A percentile compares a stretch with the other conserved stretches of the same genome.
Evolutionary conservation across 2,888 invertebrate genomes (phyloP).

Genomic region (Caenorhabditis panamensis): DNA sequence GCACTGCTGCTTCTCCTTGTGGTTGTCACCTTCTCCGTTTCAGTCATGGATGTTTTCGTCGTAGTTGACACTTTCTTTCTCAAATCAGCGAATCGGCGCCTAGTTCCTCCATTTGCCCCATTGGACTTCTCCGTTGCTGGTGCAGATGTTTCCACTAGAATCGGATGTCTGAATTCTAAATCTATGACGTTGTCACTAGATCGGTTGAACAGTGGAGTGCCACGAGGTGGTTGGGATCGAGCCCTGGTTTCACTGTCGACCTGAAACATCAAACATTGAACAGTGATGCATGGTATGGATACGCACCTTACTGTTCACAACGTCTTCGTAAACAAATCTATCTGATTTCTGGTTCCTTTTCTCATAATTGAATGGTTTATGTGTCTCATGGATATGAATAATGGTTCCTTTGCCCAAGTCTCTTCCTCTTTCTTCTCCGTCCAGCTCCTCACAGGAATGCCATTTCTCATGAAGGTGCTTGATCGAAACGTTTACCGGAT

Average conservation of each 20-base stretch:
- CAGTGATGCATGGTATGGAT: background rate
- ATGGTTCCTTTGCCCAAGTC: slow-evolving; percentile 57
- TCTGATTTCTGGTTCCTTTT: slow-evolving; percentile 26
- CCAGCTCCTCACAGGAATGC: slow-evolving; percentile 47
- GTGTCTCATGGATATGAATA: slow-evolving; percentile 54
- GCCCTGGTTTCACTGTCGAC: slow-evolving; percentile 31
- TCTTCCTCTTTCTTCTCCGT: slow-evolving; percentile 28
- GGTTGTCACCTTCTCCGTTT: slow-evolving; percentile 53
- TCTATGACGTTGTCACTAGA: slow-evolving; percentile 63
- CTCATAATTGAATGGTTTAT: slow-evolving; percentile 43
- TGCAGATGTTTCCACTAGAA: slow-evolving; percentile 39
- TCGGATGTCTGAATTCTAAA: slow-evolving; percentile 62
- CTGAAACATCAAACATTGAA: slow-evolving; percentile 18
- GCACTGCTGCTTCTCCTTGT: slow-evolving; percentile 52
- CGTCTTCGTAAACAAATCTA: slow-evolving; percentile 46
- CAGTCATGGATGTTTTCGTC: slow-evolving; percentile 41
- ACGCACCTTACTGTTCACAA: slow-evolving; percentile 30
- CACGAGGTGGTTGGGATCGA: slow-evolving; percentile 12
- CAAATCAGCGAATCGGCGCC: slow-evolving; percentile 57
- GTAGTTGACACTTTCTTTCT: slow-evolving; percentile 51
- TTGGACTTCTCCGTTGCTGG: background rate
- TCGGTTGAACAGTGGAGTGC: slow-evolving; percentile 42
- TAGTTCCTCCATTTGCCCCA: slow-evolving; percentile 16
- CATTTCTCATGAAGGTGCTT: slow-evolving; percentile 59
- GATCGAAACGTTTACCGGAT: slow-evolving; percentile 62